These are phyloP conservation scores for Sparidentex hasta DNA, from an alignment of 2,797 vertebrate genomes.

Conservation along the genomic window DNA sequence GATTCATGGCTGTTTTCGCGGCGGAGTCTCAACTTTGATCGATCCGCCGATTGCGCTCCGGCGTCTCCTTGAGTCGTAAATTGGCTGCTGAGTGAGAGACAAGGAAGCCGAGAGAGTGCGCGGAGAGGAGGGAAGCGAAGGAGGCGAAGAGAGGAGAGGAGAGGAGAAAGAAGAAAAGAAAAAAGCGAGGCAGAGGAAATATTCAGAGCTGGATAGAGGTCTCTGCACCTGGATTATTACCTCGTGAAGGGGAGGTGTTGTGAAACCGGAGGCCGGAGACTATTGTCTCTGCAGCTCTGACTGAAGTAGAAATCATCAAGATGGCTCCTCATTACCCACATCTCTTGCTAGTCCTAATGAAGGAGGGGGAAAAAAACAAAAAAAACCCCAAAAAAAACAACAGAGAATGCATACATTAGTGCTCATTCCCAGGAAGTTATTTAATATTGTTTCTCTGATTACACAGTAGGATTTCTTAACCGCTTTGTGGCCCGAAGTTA, in stretches of 20 bases:
- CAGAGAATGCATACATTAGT: not conserved
- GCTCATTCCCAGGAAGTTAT: constrained; percentile 11
- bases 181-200: constrained; percentile 14
- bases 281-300: constrained; percentile 31
- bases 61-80: constrained; percentile 37
- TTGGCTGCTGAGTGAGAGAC: constrained; percentile 49
- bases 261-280: constrained; percentile 44
- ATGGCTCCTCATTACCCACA: not conserved
- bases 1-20: constrained; percentile 61
- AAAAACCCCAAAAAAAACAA: too few species aligned
- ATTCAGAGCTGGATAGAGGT: constrained; percentile 23
- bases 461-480: not conserved
- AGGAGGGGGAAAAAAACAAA: not conserved
- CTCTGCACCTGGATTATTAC: constrained; percentile 64
- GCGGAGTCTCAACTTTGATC: constrained; percentile 63
- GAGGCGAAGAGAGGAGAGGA: constrained; percentile 6
- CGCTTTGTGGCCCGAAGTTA: constrained; percentile 22
- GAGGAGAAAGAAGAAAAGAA: not conserved
- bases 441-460: constrained; percentile 23
- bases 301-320: constrained; percentile 1
- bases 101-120: not conserved
- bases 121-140: constrained; percentile 16
- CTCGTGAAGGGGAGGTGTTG: constrained; percentile 57
- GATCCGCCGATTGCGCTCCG: constrained; percentile 57
- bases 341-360: not conserved